Conservation (phyloP, 2,888 invertebrate species). For the Cistogaster globosa region DNA sequence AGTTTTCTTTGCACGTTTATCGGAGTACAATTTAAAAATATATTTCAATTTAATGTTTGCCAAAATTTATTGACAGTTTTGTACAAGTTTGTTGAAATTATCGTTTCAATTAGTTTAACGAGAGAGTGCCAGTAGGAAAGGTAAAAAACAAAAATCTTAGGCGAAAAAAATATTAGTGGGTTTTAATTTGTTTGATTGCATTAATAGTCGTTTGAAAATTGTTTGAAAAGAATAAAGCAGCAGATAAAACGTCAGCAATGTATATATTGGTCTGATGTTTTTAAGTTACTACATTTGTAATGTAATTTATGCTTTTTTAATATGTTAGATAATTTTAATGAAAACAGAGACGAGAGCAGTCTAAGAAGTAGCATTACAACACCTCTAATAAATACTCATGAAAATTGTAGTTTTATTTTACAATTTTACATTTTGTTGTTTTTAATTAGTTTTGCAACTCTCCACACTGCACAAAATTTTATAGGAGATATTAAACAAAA, state of each 20-base stretch:
- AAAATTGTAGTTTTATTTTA: too few relatives aligned
- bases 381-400: too few relatives aligned
- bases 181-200: constrained; percentile 41
- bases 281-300: constrained; percentile 17
- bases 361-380: too few relatives aligned
- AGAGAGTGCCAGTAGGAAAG: constrained; percentile 24
- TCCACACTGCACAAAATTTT: too few relatives aligned
- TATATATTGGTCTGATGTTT: constrained; percentile 14
- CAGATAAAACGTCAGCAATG: not conserved
- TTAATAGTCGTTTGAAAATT: constrained; percentile 19
- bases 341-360: not conserved
- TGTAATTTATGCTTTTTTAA: constrained; percentile 46
- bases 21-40: constrained; percentile 39
- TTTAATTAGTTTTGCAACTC: too few relatives aligned
- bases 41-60: constrained; percentile 59
- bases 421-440: too few relatives aligned
- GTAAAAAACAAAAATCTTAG: constrained; percentile 23
- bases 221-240: not conserved
- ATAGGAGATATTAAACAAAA: too few relatives aligned
- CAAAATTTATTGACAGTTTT: constrained; percentile 69
- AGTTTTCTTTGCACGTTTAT: constrained; percentile 22
- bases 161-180: constrained; percentile 52
- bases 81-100: constrained; percentile 69
- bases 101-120: constrained; percentile 67
- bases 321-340: constrained; percentile 27